Base-by-base conservation (phyloP, 2,888 invertebrate genomes). In the Clivina fossor region DNA sequence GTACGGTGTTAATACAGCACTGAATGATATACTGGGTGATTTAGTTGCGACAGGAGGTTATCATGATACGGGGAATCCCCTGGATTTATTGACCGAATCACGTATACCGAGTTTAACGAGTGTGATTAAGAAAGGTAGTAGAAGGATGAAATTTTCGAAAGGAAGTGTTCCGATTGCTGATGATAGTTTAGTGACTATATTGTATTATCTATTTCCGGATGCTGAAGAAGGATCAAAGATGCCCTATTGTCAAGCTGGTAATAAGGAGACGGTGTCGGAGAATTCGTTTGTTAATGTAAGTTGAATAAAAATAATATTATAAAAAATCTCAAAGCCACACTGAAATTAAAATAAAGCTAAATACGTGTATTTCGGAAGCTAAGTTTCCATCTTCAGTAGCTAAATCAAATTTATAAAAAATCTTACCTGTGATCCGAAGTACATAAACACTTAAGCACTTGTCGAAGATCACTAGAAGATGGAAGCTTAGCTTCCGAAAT, bases 141-240 rank as follows among this genome's bases (percentile, higher is more conserved):
- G 64, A 0, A 68, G 66, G 22, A 77, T 71, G 59, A 68, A 65
- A 60, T 61, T 60, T 55, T 71, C 72, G 60, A 79, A 80, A 48
- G 75, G 82, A n/a, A 83, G 85, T 55, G 89, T 90, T 1, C 92
- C 93, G 1, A 83, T 95, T 66, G 76, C 85, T 9, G 86, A 86
- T 65, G 85, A 86, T 22, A 76, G 88, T 59, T 73, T 95, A 28
- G 83, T 86, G 70, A 82, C 87, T 33, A 80, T 94, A 63, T 71
- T 95, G 44, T 86, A 87, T 68, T 93, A 86, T 71, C 74, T 94
- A 18, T 94, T 94, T 70, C 94, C 94, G 48, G 93, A 94, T 79
- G 90, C 92, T 53, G 85, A 88, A 61, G 80, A 83, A 54, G 78
- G 82, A 57, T 72, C 78, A 56, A 76, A 33, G n/a, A 26, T 30